phyloP scores from a whole-genome alignment of 2,888 invertebrate species.

The Drosophila histrio region DNA sequence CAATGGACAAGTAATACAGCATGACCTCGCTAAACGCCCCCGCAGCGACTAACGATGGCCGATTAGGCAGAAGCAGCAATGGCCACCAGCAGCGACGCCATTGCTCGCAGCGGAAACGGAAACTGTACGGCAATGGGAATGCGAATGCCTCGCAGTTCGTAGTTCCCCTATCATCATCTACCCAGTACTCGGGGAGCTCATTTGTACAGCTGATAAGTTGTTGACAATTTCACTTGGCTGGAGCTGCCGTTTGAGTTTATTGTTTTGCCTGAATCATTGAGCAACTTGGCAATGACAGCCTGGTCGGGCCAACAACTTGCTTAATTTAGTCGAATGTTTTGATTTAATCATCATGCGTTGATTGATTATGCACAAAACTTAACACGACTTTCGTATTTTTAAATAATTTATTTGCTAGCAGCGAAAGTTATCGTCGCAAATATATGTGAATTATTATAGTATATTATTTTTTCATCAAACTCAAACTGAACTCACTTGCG shows the following conservation, averaged over 20 bases:
- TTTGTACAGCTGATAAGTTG: conserved; percentile 62
- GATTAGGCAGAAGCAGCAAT: conserved; percentile 58
- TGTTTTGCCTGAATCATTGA: conserved; percentile 36
- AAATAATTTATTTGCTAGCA: conserved; percentile 24
- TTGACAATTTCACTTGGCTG: conserved; percentile 57
- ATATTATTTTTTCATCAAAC: background rate
- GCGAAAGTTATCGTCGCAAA: background rate
- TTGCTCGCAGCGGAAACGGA: conserved; percentile 53
- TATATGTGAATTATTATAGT: background rate
- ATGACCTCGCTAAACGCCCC: conserved; percentile 39
- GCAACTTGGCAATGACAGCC: background rate
- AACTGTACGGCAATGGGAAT: conserved; percentile 36
- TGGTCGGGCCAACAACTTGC: conserved; percentile 24
- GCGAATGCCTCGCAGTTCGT: conserved; percentile 19
- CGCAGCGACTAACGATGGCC: conserved; percentile 60
- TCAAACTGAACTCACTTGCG: background rate
- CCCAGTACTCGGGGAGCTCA: conserved; percentile 29
- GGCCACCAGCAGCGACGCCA: conserved; percentile 40
- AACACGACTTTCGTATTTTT: conserved; percentile 6
- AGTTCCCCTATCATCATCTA: conserved; percentile 6
- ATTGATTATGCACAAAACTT: conserved; percentile 45
- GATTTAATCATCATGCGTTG: conserved; percentile 37
- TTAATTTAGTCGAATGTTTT: conserved; percentile 49
- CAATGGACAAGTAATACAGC: conserved; percentile 57
- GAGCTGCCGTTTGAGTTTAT: conserved; percentile 33